Evolutionary conservation across 37 sponge, comb jelly and placozoan genomes (phyloP).

Genomic region (Beroe forskalii): DNA sequence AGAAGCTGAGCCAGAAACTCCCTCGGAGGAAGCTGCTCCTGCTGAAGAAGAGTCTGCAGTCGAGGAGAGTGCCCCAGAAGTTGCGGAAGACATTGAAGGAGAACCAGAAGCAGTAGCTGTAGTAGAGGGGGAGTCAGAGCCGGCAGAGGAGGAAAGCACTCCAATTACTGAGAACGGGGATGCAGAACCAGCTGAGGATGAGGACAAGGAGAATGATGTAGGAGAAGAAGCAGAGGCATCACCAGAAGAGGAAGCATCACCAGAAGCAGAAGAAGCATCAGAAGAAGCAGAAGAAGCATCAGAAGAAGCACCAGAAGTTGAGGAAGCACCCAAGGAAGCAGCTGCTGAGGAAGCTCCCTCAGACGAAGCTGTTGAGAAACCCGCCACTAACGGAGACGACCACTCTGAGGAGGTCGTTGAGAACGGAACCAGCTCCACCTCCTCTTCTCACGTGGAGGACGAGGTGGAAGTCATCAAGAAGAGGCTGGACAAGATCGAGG

Average conservation of each 20-base stretch:
- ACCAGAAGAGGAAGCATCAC: conserved; percentile 9
- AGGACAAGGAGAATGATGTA: not conserved
- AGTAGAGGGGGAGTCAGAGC: not conserved
- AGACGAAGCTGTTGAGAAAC: not conserved
- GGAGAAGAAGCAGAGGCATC: conserved; percentile 3
- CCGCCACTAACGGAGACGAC: not conserved
- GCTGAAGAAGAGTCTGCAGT: conserved; percentile 17
- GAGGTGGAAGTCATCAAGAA: conserved; percentile 51
- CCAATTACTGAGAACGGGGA: no score
- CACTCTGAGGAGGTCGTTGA: not conserved
- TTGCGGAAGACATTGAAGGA: not conserved
- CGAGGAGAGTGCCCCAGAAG: not conserved
- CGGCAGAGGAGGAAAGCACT: not conserved
- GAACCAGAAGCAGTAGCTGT: not conserved
- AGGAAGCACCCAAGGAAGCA: conserved; percentile 11
- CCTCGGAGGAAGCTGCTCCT: not conserved
- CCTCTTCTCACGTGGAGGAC: not conserved
- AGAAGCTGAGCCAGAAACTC: no score
- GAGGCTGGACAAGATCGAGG: conserved; percentile 32
- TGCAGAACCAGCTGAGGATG: no score
- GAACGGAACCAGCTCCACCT: not conserved
- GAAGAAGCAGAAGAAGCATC: not conserved
- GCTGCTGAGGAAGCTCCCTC: not conserved
- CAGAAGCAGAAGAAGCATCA: not conserved
- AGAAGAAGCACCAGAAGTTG: not conserved